Conservation (phyloP, 2,113 vertebrate genomes). For the Cavia aperea region DNA sequence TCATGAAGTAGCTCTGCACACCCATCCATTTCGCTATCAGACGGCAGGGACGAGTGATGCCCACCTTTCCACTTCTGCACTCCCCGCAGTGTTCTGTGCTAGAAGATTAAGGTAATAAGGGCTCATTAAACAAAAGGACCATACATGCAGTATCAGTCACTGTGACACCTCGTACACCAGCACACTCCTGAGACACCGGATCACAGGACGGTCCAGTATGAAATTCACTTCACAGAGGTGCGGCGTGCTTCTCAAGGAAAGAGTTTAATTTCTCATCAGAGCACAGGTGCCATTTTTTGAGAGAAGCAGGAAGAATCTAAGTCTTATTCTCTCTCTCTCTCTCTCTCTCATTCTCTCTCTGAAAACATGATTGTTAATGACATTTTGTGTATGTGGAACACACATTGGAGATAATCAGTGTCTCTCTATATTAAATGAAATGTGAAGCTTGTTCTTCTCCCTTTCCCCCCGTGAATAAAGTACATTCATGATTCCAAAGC, state of each 20-base stretch:
- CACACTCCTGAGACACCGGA: not conserved
- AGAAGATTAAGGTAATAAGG: not conserved
- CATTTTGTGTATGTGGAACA: slow-evolving; percentile 12
- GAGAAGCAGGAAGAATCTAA: not conserved
- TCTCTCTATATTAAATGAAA: slow-evolving; percentile 45
- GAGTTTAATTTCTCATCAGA: not conserved
- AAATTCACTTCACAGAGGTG: not conserved
- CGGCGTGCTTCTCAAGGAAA: not conserved
- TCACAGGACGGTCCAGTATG: not conserved
- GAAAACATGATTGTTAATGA: slow-evolving; percentile 31
- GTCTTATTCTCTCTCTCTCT: not conserved
- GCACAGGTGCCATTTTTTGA: not conserved
- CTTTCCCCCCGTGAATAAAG: slow-evolving; percentile 41
- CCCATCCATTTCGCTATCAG: not conserved
- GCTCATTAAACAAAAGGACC: not conserved
- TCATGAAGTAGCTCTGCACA: not conserved
- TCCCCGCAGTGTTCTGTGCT: not conserved
- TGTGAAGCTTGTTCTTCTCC: slow-evolving; percentile 31
- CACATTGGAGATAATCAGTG: not conserved
- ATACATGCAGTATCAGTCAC: not conserved
- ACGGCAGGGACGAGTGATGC: not conserved
- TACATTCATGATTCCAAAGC: slow-evolving; percentile 53
- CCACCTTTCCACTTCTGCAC: not conserved
- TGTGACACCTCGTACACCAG: not conserved
- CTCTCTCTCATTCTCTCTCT: not conserved